These are phyloP conservation scores for Heliconius hewitsoni DNA, from an alignment of 1,140 invertebrate genomes.

Conservation along the genomic window DNA sequence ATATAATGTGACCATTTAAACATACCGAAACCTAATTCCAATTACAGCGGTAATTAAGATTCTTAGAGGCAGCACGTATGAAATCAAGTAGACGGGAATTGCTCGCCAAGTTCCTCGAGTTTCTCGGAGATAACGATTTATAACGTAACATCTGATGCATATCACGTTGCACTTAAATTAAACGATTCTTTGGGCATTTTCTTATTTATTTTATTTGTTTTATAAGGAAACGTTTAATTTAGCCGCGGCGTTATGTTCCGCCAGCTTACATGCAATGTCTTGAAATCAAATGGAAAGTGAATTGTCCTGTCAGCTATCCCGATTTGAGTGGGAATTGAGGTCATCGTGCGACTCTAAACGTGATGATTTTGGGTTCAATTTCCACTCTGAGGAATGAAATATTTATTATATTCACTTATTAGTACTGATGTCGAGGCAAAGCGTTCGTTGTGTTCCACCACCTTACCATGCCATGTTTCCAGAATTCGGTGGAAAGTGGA, in stretches of 20 bases:
- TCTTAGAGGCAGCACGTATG: constrained; percentile 9
- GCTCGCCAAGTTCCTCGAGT: background rate
- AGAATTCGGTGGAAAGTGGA: no score
- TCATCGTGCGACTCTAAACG: no score
- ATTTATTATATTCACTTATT: no score
- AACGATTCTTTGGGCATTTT: background rate
- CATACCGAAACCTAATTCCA: background rate
- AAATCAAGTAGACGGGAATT: constrained; percentile 5
- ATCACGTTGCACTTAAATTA: background rate
- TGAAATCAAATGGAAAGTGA: no score
- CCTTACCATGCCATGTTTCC: no score
- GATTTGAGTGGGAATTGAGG: no score
- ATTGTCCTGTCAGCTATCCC: no score
- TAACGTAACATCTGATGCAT: constrained; percentile 10
- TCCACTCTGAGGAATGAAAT: no score
- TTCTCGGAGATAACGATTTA: constrained; percentile 7
- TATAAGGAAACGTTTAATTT: background rate
- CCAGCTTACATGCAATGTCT: no score
- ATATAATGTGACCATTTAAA: background rate
- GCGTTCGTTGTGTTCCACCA: no score
- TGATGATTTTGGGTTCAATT: no score
- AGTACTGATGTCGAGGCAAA: no score
- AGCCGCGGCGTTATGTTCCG: background rate
- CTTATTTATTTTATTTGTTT: background rate
- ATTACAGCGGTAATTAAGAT: constrained; percentile 1